Evolutionary conservation across 2,888 invertebrate species (phyloP), one percentile per base, ranked within the genome.

Genomic region (Eumacrocentrus americanus): DNA sequence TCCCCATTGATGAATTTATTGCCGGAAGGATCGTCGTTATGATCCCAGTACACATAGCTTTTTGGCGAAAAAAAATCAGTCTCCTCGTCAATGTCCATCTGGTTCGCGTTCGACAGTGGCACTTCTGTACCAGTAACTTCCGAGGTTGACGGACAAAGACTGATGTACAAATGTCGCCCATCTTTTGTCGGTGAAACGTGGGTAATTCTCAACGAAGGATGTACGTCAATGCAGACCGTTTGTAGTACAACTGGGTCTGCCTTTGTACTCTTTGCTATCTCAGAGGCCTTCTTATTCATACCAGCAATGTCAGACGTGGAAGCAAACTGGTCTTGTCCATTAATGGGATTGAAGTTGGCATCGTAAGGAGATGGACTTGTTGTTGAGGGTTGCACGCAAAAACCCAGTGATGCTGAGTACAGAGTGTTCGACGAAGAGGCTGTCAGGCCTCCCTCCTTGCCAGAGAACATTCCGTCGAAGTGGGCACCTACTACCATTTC

Each of bases 31-130:
- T 84, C 84, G 0, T 85, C 85, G 61, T 85, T 85, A 55, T 86
- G 86, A 67, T 86, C 86, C 61, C 86, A 85, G 66, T 85, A 86
- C 73, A 86, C 84, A 67, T 85, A 84, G 60, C 76, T 74, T 53
- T 80, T 80, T 23, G 72, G 74, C 0, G 75, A 68, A 44, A 76
- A 73, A 57, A 76, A 73, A 60, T 79, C 73, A 60, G 73, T 76
- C 53, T 79, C 80, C n/a, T 80, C 80, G 47, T 80, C 80, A 3
- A 80, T 68, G 38, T 80, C 80, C 79, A 80, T 80, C 42, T 77
- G 72, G 69, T 79, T 78, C 18, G 71, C 70, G 59, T 73, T 76
- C 1, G 69, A 68, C 34, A 64, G 61, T 79, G 66, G 82, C 77
- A 9, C 81, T 74, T 72, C 83, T 79, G 63, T 81, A 77, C 35